Evolutionary conservation across 2,888 invertebrate genomes (phyloP).

Genomic region (Ashinkailepas kermadecensis): DNA sequence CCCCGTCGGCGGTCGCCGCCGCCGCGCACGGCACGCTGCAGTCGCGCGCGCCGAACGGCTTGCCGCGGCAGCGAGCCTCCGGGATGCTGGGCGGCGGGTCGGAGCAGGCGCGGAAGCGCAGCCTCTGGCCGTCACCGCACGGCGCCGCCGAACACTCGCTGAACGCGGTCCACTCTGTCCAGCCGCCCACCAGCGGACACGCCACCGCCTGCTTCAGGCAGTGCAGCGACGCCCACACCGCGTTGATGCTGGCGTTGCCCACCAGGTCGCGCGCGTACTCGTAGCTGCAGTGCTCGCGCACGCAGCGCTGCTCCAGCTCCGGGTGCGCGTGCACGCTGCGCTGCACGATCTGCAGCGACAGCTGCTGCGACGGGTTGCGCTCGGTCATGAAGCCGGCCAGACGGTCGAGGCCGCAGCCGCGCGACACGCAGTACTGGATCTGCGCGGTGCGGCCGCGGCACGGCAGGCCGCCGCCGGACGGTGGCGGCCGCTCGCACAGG

Average conservation of each 20-base stretch:
- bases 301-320: not conserved
- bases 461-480: constrained; percentile 6
- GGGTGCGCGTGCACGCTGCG: not conserved
- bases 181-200: constrained; percentile 17
- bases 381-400: constrained; percentile 3
- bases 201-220: constrained; percentile 19
- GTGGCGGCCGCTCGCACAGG: constrained; percentile 1
- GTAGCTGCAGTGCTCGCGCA: constrained; percentile 3
- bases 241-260: not conserved
- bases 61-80: not conserved
- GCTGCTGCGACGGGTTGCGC: constrained; percentile 7
- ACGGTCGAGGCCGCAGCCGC: not conserved
- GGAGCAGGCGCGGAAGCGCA: not conserved
- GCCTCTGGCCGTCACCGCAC: constrained; percentile 16
- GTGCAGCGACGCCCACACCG: constrained; percentile 21
- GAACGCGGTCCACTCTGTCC: constrained; percentile 3
- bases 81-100: not conserved
- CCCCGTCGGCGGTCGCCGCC: not conserved
- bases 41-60: not conserved
- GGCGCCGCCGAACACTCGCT: constrained; percentile 16
- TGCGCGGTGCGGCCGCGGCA: not conserved
- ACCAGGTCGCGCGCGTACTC: constrained; percentile 8
- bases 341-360: constrained; percentile 14
- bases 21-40: not conserved
- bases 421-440: constrained; percentile 6